These are phyloP conservation scores for Cryptoblepharus egeriae DNA, from an alignment of 2,797 vertebrate genomes.

Conservation along the genomic window DNA sequence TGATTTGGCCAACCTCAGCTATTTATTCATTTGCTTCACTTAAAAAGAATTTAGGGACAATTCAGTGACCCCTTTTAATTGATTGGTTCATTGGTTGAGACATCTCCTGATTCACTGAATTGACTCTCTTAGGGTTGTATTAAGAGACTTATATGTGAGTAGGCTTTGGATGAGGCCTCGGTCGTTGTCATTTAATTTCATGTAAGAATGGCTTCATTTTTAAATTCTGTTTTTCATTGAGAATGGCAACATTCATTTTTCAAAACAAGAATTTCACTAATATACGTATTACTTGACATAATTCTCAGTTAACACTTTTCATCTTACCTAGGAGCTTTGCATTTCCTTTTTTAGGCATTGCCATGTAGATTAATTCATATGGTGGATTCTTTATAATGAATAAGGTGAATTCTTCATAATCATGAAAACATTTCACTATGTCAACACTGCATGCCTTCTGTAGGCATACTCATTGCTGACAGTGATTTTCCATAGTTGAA, in stretches of 20 bases:
- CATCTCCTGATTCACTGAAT: not conserved
- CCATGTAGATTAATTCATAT: constrained; percentile 47
- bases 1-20: constrained; percentile 56
- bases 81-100: constrained; percentile 8
- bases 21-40: constrained; percentile 46
- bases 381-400: constrained; percentile 50
- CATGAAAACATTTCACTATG: constrained; percentile 42
- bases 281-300: constrained; percentile 36
- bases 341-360: constrained; percentile 40
- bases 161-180: constrained; percentile 62
- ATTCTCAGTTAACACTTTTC: constrained; percentile 54
- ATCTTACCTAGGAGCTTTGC: constrained; percentile 32
- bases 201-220: constrained; percentile 43
- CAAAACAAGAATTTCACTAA: constrained; percentile 62
- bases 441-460: constrained; percentile 47
- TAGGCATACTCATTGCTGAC: constrained; percentile 60
- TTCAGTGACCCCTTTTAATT: constrained; percentile 54
- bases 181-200: constrained; percentile 47
- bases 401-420: constrained; percentile 45
- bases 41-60: constrained; percentile 45
- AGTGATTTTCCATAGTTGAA: constrained; percentile 59
- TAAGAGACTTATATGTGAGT: constrained; percentile 16
- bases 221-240: constrained; percentile 43
- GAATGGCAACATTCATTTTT: constrained; percentile 57
- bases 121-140: not conserved